Conservation (phyloP, 2,888 invertebrate genomes). For the Spodoptera picta region DNA sequence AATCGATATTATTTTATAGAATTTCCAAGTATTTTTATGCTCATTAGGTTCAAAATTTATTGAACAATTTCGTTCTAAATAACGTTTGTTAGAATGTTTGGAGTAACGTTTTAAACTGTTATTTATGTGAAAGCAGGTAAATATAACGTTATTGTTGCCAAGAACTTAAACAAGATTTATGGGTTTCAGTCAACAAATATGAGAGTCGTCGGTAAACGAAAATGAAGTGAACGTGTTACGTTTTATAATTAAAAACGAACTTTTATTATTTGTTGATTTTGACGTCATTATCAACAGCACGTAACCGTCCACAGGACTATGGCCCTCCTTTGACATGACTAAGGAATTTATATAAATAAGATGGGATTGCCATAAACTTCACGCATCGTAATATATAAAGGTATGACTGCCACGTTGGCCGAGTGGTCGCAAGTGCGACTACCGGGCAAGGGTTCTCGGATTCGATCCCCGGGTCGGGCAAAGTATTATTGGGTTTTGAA, state of each 20-base stretch:
- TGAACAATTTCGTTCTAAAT: slow-evolving; percentile 19
- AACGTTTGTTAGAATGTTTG: slow-evolving; percentile 18
- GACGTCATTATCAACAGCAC: too few species aligned
- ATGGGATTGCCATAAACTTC: too few species aligned
- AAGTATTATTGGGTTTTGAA: too few species aligned
- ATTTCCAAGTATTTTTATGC: slow-evolving; percentile 22
- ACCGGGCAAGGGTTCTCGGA: too few species aligned
- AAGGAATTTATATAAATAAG: too few species aligned
- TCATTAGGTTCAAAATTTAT: slow-evolving; percentile 42
- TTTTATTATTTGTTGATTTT: too few species aligned
- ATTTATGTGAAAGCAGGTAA: slow-evolving; percentile 41
- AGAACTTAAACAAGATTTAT: slow-evolving; percentile 39
- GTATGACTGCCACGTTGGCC: too few species aligned
- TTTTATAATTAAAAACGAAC: neutral
- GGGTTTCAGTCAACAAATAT: slow-evolving; percentile 39
- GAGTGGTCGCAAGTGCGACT: too few species aligned
- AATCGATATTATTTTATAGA: slow-evolving; percentile 49
- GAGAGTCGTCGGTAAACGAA: slow-evolving; percentile 13
- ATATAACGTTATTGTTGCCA: slow-evolving; percentile 41
- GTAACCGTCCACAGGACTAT: too few species aligned
- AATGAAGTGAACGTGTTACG: slow-evolving; percentile 8
- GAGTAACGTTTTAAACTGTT: slow-evolving; percentile 27
- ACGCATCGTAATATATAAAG: too few species aligned
- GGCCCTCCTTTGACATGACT: too few species aligned
- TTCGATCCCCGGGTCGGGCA: too few species aligned